phyloP scores from a whole-genome alignment of 1,140 invertebrate species.

The Orchestia grillus region DNA sequence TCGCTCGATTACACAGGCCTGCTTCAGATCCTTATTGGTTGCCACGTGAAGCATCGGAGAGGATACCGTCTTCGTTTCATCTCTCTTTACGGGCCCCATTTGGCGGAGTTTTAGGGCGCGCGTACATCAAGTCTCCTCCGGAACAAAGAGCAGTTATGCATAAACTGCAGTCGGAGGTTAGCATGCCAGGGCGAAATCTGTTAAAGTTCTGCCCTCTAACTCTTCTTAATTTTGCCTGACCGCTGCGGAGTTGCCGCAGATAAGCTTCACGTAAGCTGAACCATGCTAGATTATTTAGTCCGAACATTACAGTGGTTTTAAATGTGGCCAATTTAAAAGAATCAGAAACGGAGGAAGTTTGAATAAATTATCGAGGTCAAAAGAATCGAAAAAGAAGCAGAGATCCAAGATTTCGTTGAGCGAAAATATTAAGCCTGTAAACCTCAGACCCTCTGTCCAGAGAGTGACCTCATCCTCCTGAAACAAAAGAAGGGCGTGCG shows the following conservation, averaged over 20 bases:
- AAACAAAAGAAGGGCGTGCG: constrained; percentile 42
- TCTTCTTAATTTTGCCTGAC: neutral
- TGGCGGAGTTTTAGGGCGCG: neutral
- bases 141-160: constrained; percentile 24
- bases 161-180: constrained; percentile 22
- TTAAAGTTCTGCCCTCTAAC: constrained; percentile 21
- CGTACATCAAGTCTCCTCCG: neutral
- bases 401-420: neutral
- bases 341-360: neutral
- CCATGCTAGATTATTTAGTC: neutral
- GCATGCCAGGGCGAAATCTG: constrained; percentile 44
- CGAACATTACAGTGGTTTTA: neutral
- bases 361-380: neutral
- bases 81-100: neutral
- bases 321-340: neutral
- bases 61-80: neutral
- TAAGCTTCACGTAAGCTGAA: neutral
- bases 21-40: neutral
- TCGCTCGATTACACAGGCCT: neutral
- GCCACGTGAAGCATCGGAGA: neutral
- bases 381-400: neutral
- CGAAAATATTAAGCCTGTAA: neutral
- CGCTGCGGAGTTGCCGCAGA: neutral
- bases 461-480: neutral
- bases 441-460: neutral